Evolutionary conservation across 2,113 vertebrate genomes (phyloP), one percentile per base, ranked within the genome.

Genomic region (Sigmodon hispidus): DNA sequence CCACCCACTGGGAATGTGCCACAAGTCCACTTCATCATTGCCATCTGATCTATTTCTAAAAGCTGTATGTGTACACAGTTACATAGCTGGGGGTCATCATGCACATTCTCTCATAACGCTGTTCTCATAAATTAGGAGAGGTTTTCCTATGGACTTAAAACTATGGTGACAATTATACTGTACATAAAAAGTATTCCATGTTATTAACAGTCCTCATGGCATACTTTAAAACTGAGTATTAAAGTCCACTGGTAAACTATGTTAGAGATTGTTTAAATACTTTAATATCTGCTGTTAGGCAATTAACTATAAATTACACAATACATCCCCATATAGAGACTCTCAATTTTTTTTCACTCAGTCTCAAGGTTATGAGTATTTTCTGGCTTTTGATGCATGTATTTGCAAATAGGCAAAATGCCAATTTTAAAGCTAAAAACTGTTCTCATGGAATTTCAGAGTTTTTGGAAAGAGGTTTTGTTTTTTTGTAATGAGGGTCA

Each of bases 361-460:
- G 61, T 45, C 36, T 96, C 31, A 96, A 76, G 55, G 40, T 91
- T 67, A 83, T 57, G 22, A 91, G 57, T 96, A 81, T 96, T 95
- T 89, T 83, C 77, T 91, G 40, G 17, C n/a, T 80, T 19, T 73
- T 86, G n/a, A n/a, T 86, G 59, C 8, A 55, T 5, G 67, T 40
- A 45, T 70, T 65, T 88, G 8, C 21, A 73, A 76, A 65, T 77
- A 73, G 67, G 73, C 17, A 89, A 94, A 83, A 80, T 86, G 79
- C 31, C 83, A 89, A 29, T 67, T 95, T 75, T 89, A 75, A 83
- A 65, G 45, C 45, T 13, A 40, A 89, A 84, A 79, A 94, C n/a
- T 4, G 31, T 90, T 94, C 24, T 55, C 0, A 1, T 84, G 63
- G 69, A 89, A 59, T 43, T 93, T 93, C 11, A 67, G 26, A 83